These are phyloP conservation scores for Alethe diademata DNA, from an alignment of 2,113 vertebrate genomes.

Conservation along the genomic window DNA sequence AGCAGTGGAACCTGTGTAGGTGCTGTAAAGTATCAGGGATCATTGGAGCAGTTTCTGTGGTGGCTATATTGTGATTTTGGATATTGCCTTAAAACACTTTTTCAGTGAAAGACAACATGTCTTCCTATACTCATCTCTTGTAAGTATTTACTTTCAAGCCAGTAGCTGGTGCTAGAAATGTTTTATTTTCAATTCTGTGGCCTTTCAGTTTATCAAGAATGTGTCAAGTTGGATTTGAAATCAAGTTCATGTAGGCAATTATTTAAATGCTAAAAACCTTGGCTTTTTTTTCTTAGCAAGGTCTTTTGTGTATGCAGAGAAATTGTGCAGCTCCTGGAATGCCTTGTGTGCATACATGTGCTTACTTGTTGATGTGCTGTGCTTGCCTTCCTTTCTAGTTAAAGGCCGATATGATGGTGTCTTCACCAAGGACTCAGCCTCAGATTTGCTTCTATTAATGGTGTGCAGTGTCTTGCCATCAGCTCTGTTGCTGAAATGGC, in stretches of 20 bases:
- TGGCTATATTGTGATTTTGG: background rate
- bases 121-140: background rate
- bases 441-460: background rate
- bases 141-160: background rate
- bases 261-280: background rate
- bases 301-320: background rate
- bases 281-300: background rate
- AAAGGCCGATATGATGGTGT: background rate
- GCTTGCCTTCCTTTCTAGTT: background rate
- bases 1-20: background rate
- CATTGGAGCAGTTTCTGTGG: background rate
- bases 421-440: background rate
- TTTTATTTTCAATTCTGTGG: background rate
- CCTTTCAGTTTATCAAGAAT: background rate
- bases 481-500: background rate
- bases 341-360: background rate
- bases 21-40: background rate
- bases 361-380: background rate
- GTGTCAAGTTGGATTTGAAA: background rate
- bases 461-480: background rate
- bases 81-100: background rate
- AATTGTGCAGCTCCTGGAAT: background rate
- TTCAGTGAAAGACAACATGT: rapidly evolving
- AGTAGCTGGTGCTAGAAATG: conserved; percentile 4
- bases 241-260: background rate